phyloP scores from a whole-genome alignment of 2,888 invertebrate genomes.

The Junonia oenone region DNA sequence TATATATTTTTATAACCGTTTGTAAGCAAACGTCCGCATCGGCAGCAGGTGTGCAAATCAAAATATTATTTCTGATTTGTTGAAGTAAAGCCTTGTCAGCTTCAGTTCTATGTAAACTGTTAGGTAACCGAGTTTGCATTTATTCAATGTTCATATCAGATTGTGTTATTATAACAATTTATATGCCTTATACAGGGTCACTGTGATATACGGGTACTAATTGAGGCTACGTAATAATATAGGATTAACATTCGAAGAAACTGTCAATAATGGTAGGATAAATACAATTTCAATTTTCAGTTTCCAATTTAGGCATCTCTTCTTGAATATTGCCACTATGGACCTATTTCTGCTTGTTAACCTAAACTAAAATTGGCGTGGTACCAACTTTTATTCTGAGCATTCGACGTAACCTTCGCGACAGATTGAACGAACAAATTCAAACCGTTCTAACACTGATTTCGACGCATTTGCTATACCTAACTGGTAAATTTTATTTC shows the following conservation, averaged over 20 bases:
- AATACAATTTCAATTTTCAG: not conserved
- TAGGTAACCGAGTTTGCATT: conserved; percentile 15
- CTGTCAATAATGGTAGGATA: not conserved
- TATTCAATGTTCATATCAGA: not conserved
- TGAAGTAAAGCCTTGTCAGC: conserved; percentile 15
- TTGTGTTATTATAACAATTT: conserved; percentile 2
- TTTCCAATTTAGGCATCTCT: not conserved
- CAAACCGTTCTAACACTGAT: not conserved
- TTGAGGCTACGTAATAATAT: too few species aligned
- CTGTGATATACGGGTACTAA: too few species aligned
- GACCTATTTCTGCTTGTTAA: conserved; percentile 5
- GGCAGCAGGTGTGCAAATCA: conserved; percentile 24
- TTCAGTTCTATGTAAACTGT: conserved; percentile 17
- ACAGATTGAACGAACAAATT: conserved; percentile 1
- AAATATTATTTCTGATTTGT: conserved; percentile 27
- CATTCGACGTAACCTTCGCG: not conserved
- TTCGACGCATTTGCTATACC: not conserved
- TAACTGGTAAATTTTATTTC: not conserved
- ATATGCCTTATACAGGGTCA: not conserved
- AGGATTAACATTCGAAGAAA: not conserved
- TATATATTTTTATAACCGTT: conserved; percentile 6
- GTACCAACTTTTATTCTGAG: not conserved
- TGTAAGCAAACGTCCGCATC: conserved; percentile 8
- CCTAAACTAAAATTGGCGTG: conserved; percentile 8
- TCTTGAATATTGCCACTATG: conserved; percentile 3